Evolutionary conservation across 2,888 invertebrate species (phyloP).

Genomic region (Archaeoteleia sp.): DNA sequence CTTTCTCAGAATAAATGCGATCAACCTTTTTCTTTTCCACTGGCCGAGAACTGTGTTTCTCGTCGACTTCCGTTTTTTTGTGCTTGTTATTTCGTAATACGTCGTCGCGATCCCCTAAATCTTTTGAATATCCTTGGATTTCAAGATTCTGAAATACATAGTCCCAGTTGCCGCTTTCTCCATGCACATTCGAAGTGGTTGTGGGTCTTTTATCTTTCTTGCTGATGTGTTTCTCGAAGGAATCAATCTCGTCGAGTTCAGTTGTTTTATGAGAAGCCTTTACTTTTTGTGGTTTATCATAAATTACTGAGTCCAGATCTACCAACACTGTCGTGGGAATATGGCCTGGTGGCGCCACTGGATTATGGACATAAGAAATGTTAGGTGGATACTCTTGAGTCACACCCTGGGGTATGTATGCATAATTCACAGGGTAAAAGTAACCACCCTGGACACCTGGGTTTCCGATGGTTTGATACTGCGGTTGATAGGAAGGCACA

Average conservation of each 20-base stretch:
- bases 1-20: too few species aligned
- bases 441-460: slow-evolving; percentile 38
- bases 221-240: slow-evolving; percentile 46
- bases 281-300: slow-evolving; percentile 59
- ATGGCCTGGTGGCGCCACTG: slow-evolving; percentile 68
- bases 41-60: slow-evolving; percentile 49
- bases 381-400: slow-evolving; percentile 55
- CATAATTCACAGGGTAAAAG: slow-evolving; percentile 53
- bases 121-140: slow-evolving; percentile 82
- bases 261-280: slow-evolving; percentile 55
- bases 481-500: slow-evolving; percentile 57
- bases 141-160: slow-evolving; percentile 87
- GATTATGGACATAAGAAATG: slow-evolving; percentile 68
- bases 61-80: slow-evolving; percentile 53
- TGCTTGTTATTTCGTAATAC: slow-evolving; percentile 74
- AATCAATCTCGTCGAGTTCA: slow-evolving; percentile 63
- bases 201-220: slow-evolving; percentile 58
- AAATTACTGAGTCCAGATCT: slow-evolving; percentile 77
- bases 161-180: slow-evolving; percentile 84
- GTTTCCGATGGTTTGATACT: slow-evolving; percentile 58
- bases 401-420: slow-evolving; percentile 54
- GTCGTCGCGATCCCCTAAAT: slow-evolving; percentile 81
- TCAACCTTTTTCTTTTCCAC: slow-evolving; percentile 55
- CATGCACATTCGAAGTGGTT: slow-evolving; percentile 36
- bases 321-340: slow-evolving; percentile 83